Evolutionary conservation across 2,888 invertebrate genomes (phyloP).

Genomic region (Parnassius smintheus): DNA sequence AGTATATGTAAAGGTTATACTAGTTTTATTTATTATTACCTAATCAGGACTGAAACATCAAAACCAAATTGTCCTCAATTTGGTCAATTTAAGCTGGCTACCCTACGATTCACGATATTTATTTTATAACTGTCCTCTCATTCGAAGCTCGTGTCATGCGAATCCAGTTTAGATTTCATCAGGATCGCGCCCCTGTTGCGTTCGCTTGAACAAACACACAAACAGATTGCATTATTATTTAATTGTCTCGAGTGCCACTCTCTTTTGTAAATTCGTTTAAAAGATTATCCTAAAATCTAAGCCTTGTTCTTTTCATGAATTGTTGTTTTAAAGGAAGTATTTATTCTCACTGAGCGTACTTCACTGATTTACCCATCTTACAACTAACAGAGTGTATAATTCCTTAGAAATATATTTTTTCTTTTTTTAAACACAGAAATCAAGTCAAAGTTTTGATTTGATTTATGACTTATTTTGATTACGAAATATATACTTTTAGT

Average conservation of each 20-base stretch:
- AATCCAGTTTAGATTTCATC: constrained; percentile 76
- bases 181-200: constrained; percentile 46
- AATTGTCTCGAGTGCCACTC: constrained; percentile 68
- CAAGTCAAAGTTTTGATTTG: too few relatives aligned
- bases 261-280: constrained; percentile 47
- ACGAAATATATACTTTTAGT: too few relatives aligned
- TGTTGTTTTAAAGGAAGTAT: not conserved
- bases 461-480: too few relatives aligned
- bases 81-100: constrained; percentile 1
- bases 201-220: constrained; percentile 62
- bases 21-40: too few relatives aligned
- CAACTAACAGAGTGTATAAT: too few relatives aligned
- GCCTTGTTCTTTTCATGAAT: not conserved
- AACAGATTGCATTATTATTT: constrained; percentile 72
- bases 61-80: constrained; percentile 1
- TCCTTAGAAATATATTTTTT: too few relatives aligned
- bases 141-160: constrained; percentile 68
- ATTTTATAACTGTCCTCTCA: constrained; percentile 73
- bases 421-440: too few relatives aligned
- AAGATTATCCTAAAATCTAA: constrained; percentile 18
- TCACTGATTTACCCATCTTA: constrained; percentile 30
- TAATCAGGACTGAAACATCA: not conserved
- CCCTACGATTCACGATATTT: constrained; percentile 59
- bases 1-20: too few relatives aligned
- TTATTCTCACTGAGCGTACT: not conserved